Base-by-base conservation (phyloP, 2,888 invertebrate genomes). In the Corythucha ciliata region DNA sequence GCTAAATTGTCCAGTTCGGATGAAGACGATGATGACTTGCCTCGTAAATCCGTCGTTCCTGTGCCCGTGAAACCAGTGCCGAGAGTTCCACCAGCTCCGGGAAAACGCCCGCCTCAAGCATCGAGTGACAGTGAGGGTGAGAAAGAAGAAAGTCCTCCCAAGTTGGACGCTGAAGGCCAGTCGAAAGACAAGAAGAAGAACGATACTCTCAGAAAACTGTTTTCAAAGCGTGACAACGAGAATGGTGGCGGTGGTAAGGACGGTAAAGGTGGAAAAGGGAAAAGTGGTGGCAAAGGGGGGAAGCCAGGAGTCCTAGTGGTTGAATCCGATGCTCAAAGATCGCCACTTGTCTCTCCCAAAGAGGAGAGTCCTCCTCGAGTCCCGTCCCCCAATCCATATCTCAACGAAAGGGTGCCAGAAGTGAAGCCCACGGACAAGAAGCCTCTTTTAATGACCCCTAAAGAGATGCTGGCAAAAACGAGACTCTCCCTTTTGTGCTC, bases 291-390 rank as follows among this genome's bases (percentile, higher is more conserved):
- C 24, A 69, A 70, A 59, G 81, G 81, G 2, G 81, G 80, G 2
- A 81, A 79, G 60, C 77, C 79, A 2, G 82, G 82, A 59, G 83
- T 83, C 46, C 78, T 83, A 47, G 78, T 83, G 48, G 78, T 82
- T 54, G 83, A 81, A 60, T 72, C 74, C 34, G 53, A 44, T 53
- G 48, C 42, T 22, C 39, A 24, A 27, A 24, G 25, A 4, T 14
- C 18, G 20, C 25, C 29, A 36, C 53, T 32, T 36, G 10, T 20
- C 27, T 39, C 52, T 2, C 52, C 45, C 10, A 55, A 55, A 46
- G 41, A 40, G 7, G 49, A 44, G 29, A 37, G 18, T 46, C 40
- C 46, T n/a, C 41, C 33, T 44, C 24, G 45, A n/a, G 46, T 40
- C 14, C 45, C 49, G 14, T 52, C 36, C 10, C 42, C 47, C 5